Base-by-base conservation (phyloP, 2,113 vertebrate species). In the Ellobius talpinus region DNA sequence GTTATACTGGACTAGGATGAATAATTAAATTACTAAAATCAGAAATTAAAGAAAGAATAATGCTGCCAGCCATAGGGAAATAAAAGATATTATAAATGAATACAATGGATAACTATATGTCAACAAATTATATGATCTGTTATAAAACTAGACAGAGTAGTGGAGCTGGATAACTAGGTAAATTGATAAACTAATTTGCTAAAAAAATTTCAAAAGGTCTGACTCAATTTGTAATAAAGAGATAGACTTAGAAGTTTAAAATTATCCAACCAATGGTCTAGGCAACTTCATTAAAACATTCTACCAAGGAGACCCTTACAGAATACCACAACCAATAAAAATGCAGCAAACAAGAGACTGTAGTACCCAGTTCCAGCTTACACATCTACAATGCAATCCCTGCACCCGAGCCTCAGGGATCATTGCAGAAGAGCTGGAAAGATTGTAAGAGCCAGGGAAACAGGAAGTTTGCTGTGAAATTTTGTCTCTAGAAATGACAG, bases 1-100 rank as follows among this genome's bases (percentile, higher is more conserved):
- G 33, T n/a, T 61, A 68, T 61, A 14, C 33, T 78, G 50, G 39
- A 16, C 42, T 50, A 31, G 76, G 70, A 23, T 61, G 16, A 82
- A 82, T n/a, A 66, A 61, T 87, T 39, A 74, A 66, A 87, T 91
- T 81, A 26, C 66, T 87, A 91, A 94, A 61, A 82, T 58, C 47
- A 91, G 26, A 91, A 91, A 19, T 4, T 4, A 74, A 89, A 65
- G 55, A 85, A 33, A 11, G 14, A 52, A 70, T 47, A 70, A 88
- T 58, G 58, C 19, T 78, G 73, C 9, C 42, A 81, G 33, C 7
- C 58, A 88, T 50, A 91, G 61, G 47, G 58, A 88, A 91, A 82
- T n/a, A 47, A 65, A 81, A 82, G n/a, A 58, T 58, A 58, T 58
- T 58, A 58, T 58, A 58, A 58, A 58, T 21, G 2, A 58, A 58